phyloP scores from a whole-genome alignment of 2,113 vertebrate genomes.

The Platysternon megacephalum region DNA sequence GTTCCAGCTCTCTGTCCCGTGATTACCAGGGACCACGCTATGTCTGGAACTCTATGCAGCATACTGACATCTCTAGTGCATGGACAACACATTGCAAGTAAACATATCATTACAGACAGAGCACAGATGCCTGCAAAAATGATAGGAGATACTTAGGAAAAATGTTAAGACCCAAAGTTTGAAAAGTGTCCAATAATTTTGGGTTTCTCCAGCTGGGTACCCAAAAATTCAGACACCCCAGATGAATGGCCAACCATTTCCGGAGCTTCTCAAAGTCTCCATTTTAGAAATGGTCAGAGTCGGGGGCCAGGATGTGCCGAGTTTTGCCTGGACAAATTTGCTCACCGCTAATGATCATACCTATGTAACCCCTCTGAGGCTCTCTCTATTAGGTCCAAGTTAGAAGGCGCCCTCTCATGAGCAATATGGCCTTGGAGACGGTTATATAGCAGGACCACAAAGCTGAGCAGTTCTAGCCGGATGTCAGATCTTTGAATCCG shows the following conservation, averaged over 20 bases:
- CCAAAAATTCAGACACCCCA: neutral
- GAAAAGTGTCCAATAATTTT: neutral
- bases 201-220: neutral
- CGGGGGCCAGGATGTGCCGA: neutral
- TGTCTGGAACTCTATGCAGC: neutral
- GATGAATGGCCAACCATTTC: neutral
- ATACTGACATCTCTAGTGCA: neutral
- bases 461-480: neutral
- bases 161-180: neutral
- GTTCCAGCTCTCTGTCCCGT: neutral
- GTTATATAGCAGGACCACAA: neutral
- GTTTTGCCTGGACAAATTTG: neutral
- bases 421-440: neutral
- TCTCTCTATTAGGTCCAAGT: neutral
- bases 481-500: rapidly evolving
- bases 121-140: neutral
- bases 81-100: neutral
- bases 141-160: conserved; percentile 17
- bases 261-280: neutral
- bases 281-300: neutral
- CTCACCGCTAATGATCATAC: neutral
- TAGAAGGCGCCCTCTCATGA: neutral
- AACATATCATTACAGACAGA: neutral
- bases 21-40: neutral
- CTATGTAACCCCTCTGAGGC: neutral